phyloP scores from a whole-genome alignment of 2,797 vertebrate genomes.

The Gymnoscopelus braueri region DNA sequence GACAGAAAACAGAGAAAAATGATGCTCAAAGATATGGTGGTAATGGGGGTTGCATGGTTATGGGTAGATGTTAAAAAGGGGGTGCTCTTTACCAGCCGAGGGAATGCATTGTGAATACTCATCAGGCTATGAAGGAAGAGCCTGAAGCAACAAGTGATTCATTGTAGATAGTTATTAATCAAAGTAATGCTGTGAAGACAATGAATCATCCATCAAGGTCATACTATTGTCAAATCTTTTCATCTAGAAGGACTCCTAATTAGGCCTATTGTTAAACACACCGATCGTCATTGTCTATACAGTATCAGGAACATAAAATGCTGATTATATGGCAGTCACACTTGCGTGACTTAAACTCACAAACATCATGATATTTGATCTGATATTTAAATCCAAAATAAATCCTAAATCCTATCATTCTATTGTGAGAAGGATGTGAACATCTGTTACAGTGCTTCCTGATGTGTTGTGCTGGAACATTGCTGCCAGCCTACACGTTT shows the following conservation, averaged over 20 bases:
- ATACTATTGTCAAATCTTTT: conserved; percentile 10
- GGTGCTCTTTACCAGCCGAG: conserved; percentile 41
- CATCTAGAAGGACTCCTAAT: conserved; percentile 15
- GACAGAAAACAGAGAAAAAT: conserved; percentile 31
- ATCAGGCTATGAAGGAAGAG: conserved; percentile 25
- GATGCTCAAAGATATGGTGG: conserved; percentile 5
- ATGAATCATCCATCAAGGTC: conserved; percentile 51
- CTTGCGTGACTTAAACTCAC: too few relatives aligned
- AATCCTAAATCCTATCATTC: too few relatives aligned
- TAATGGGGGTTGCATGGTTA: conserved; percentile 1
- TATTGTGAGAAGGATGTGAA: too few relatives aligned
- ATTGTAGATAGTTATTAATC: conserved; percentile 50
- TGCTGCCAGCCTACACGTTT: too few relatives aligned
- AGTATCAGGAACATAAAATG: not conserved
- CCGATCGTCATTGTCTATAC: not conserved
- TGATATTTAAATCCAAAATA: too few relatives aligned
- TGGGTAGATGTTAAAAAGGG: conserved; percentile 31
- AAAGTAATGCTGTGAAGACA: conserved; percentile 18
- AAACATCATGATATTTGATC: too few relatives aligned
- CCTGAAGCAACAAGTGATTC: conserved; percentile 34
- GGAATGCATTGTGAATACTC: conserved; percentile 39
- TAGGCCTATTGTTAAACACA: not conserved
- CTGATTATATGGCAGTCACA: not conserved
- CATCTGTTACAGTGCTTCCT: too few relatives aligned
- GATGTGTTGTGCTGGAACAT: too few relatives aligned